phyloP scores from a whole-genome alignment of 2,888 invertebrate genomes.

The Chymomyza procnemis region DNA sequence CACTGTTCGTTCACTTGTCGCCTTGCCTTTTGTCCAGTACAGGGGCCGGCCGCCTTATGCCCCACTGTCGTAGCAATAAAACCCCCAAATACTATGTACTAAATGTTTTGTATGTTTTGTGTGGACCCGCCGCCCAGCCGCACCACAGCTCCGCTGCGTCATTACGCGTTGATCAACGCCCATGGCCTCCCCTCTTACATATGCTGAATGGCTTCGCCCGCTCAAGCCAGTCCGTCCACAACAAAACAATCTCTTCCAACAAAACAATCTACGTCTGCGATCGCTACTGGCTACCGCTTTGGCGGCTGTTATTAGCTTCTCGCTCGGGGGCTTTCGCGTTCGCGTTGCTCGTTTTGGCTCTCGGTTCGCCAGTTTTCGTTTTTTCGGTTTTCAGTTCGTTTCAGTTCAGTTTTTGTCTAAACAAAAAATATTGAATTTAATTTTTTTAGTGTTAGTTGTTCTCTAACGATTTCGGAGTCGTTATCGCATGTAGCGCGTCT shows the following conservation, averaged over 20 bases:
- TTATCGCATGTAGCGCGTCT: slow-evolving; percentile 78
- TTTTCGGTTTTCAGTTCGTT: slow-evolving; percentile 32
- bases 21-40: not conserved
- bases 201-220: not conserved
- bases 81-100: slow-evolving; percentile 68
- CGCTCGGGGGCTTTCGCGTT: slow-evolving; percentile 51
- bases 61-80: slow-evolving; percentile 30
- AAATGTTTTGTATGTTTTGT: slow-evolving; percentile 61
- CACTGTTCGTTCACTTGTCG: not conserved
- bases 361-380: slow-evolving; percentile 50
- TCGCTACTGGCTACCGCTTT: slow-evolving; percentile 25
- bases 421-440: slow-evolving; percentile 76
- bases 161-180: not conserved
- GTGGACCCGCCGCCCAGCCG: slow-evolving; percentile 11
- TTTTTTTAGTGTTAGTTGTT: slow-evolving; percentile 77
- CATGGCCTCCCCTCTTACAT: not conserved
- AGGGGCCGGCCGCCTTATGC: not conserved
- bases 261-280: not conserved
- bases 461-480: slow-evolving; percentile 77
- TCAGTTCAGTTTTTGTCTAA: slow-evolving; percentile 70
- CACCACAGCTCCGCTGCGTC: not conserved
- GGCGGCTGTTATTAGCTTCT: slow-evolving; percentile 28
- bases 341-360: slow-evolving; percentile 29
- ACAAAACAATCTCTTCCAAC: not conserved
- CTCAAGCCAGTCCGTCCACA: not conserved